Base-by-base conservation (phyloP, 2,888 invertebrate species). In the Thymelicus lineola region DNA sequence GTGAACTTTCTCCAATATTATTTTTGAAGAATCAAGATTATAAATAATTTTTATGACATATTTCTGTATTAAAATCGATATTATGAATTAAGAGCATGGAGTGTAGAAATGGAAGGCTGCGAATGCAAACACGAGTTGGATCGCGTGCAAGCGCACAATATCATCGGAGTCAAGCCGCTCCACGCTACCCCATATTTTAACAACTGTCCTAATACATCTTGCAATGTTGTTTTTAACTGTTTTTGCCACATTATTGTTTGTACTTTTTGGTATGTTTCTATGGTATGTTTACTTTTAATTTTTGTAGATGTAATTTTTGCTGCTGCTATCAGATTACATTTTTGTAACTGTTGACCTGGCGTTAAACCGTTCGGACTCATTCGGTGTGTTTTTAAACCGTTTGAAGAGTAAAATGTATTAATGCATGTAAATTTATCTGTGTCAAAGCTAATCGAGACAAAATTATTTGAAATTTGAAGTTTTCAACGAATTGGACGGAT, bases 401-500 rank as follows among this genome's bases (percentile, higher is more conserved):
- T 14, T 64, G 42, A 63, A 17, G 10, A 50, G 42, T 65, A 60
- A 6, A 14, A 50, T 50, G 7, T 60, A 38, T 48, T 66, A 60
- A 69, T 90, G 90, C 91, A 93, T 93, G 93, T 93, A 93, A 93
- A 93, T 93, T 93, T 93, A 93, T 93, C 93, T 93, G 93, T 93
- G 93, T 87, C 79, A 80, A 78, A 76, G 74, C 75, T 76, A 75
- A 76, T 81, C 78, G 75, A 76, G 73, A 75, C 77, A 70, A 86
- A 82, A 87, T 86, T 87, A 82, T 86, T 83, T 83, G 77, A 79
- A 88, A 85, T 87, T 93, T 92, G 89, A 94, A 94, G 87, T 94
- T 94, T 95, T 95, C 94, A 94, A 94, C 94, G 94, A 94, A 94
- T 94, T 94, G 94, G 94, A 94, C 94, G 90, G 94, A 92, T 94